Evolutionary conservation across 2,113 vertebrate species (phyloP), one percentile per base, ranked within the genome.

Genomic region (Bufo bufo): DNA sequence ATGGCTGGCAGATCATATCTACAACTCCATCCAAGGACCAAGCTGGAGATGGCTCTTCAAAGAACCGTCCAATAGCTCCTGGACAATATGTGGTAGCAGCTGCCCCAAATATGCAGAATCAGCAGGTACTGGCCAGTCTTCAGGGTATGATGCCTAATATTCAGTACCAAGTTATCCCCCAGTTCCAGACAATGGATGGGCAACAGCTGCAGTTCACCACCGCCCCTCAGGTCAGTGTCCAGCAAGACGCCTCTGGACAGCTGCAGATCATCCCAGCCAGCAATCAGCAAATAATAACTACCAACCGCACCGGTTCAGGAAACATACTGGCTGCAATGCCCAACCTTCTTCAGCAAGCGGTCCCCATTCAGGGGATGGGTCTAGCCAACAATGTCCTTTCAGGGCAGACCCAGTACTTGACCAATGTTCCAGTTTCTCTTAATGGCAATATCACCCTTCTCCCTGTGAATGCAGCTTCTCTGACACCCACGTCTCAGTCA

Each of bases 101-200:
- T 7, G 90, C 96, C 0, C 95, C 96, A 43, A 92, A 89, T 45
- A 91, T 94, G 54, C 97, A 97, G 91, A 97, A 96, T 91, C 97
- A 98, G 91, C 98, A 98, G 92, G 94, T 99, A 69, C 94, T 99
- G 33, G 96, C 97, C 11, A 94, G 97, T 20, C 92, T 99, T 88
- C 96, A 97, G 0, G 95, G 98, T 0, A 90, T 98, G 20, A 93
- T 99, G 94, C 97, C 97, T 0, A 99, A 98, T 79, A 97, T 99
- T 92, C 98, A 99, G 91, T 99, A 99, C 92, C 98, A 99, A 94
- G 97, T 99, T 69, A 97, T 99, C 88, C 98, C 98, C 61, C 98
- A 99, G 89, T 98, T 99, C 92, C 97, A 99, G 92, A 99, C 98
- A 0, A 94, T 99, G 12, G 97, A 99, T 1, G 98, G 98, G 82